Evolutionary conservation across 2,113 vertebrate genomes (phyloP).

Genomic region (Callospermophilus lateralis): DNA sequence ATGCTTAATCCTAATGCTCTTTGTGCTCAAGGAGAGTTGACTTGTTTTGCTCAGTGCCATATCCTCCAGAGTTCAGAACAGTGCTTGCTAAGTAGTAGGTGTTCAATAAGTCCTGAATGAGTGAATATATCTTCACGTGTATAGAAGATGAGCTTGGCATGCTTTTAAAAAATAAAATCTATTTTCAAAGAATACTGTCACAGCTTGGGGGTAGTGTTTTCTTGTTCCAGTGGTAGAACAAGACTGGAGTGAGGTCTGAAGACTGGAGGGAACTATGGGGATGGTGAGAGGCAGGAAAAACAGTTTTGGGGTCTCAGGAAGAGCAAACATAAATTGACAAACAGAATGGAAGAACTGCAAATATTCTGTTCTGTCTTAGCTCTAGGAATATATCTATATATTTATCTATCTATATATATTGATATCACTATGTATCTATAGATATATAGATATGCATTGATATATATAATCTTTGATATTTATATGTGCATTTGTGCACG

Average conservation of each 20-base stretch:
- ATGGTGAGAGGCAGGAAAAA: neutral
- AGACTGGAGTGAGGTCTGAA: slow-evolving; percentile 4
- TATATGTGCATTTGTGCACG: no score
- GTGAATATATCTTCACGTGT: slow-evolving; percentile 16
- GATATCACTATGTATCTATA: no score
- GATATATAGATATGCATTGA: no score
- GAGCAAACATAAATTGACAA: neutral
- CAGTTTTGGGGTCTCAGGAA: slow-evolving; percentile 15
- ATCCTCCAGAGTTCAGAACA: slow-evolving; percentile 34
- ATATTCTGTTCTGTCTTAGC: slow-evolving; percentile 10
- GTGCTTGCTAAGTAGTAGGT: slow-evolving; percentile 23
- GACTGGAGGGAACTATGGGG: neutral
- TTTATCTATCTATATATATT: no score
- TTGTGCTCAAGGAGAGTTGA: slow-evolving; percentile 21
- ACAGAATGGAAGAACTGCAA: neutral
- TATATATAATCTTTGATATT: no score
- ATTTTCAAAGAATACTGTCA: neutral
- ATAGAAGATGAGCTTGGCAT: slow-evolving; percentile 39
- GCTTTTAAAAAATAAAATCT: slow-evolving; percentile 22
- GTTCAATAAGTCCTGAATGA: slow-evolving; percentile 48
- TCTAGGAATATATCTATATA: neutral
- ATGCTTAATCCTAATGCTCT: neutral
- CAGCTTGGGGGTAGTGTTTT: neutral
- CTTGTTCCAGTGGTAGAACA: neutral
- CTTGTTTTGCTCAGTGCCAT: slow-evolving; percentile 5